Evolutionary conservation across 1,140 invertebrate genomes (phyloP).

Genomic region (Meteorus sp.): DNA sequence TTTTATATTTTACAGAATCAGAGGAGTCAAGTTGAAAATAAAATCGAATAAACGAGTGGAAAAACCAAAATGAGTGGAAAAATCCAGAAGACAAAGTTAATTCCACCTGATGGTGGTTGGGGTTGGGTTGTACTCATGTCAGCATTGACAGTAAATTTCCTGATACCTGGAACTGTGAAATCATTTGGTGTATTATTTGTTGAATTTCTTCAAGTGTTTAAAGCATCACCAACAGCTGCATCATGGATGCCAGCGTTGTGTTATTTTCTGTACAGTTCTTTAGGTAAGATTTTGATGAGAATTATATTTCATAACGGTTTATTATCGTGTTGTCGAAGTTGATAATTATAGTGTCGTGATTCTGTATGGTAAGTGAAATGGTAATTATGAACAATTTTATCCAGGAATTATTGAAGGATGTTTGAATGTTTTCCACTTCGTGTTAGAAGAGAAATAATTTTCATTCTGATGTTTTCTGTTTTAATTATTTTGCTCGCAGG

Average conservation of each 20-base stretch:
- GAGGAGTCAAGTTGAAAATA: slow-evolving; percentile 5
- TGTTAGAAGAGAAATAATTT: slow-evolving; percentile 30
- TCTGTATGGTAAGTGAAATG: slow-evolving; percentile 18
- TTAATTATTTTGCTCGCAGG: too few relatives aligned
- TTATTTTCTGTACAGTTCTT: slow-evolving; percentile 81
- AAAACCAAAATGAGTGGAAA: slow-evolving; percentile 31
- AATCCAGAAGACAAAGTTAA: slow-evolving; percentile 55
- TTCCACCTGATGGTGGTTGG: slow-evolving; percentile 72
- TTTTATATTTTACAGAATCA: too few relatives aligned
- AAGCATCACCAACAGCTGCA: slow-evolving; percentile 70
- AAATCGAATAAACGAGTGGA: not conserved
- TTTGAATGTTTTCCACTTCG: slow-evolving; percentile 6
- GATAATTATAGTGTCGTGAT: too few relatives aligned
- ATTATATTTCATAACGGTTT: not conserved
- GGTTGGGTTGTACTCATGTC: slow-evolving; percentile 80
- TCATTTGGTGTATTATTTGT: slow-evolving; percentile 82
- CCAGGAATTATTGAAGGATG: too few relatives aligned
- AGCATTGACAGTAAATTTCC: slow-evolving; percentile 74
- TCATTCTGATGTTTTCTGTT: not conserved
- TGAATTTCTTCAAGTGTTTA: slow-evolving; percentile 76
- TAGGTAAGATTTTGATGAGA: slow-evolving; percentile 63
- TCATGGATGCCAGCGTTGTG: slow-evolving; percentile 80
- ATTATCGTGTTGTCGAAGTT: slow-evolving; percentile 25
- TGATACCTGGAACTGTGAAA: slow-evolving; percentile 81
- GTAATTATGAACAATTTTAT: slow-evolving; percentile 12